Evolutionary conservation across 2,113 vertebrate genomes (phyloP).

Genomic region (Campylorhamphus procurvoides): DNA sequence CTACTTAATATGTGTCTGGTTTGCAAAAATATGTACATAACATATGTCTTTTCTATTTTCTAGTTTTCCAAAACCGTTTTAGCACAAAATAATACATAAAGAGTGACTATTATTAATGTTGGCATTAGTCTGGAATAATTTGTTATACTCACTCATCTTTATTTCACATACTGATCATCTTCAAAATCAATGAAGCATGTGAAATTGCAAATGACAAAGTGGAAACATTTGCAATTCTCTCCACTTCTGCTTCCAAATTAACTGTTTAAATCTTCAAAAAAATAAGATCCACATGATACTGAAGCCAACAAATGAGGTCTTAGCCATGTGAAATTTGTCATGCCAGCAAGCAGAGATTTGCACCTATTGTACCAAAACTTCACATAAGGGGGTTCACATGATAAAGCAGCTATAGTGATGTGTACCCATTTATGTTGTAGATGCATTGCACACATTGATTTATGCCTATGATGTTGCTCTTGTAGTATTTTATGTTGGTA

Average conservation of each 20-base stretch:
- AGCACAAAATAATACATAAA: slow-evolving; percentile 14
- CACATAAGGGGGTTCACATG: not conserved
- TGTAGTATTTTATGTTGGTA: not conserved
- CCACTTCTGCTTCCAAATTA: not conserved
- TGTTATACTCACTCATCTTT: slow-evolving; percentile 23
- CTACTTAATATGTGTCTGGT: not conserved
- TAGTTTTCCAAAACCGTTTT: slow-evolving; percentile 11
- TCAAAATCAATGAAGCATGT: slow-evolving; percentile 28
- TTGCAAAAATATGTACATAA: slow-evolving; percentile 7
- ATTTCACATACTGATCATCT: slow-evolving; percentile 12
- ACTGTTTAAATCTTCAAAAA: not conserved
- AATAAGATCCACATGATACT: not conserved
- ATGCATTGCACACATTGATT: not conserved
- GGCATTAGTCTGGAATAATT: slow-evolving; percentile 24
- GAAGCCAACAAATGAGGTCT: not conserved
- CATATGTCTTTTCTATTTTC: slow-evolving; percentile 12
- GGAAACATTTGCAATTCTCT: slow-evolving; percentile 6
- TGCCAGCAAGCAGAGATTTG: not conserved
- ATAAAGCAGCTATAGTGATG: not conserved
- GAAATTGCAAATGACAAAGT: not conserved
- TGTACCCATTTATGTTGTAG: not conserved
- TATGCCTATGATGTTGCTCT: not conserved
- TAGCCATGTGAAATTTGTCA: not conserved
- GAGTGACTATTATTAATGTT: slow-evolving; percentile 45
- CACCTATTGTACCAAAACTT: not conserved